A percentile compares a stretch with the other conserved stretches of the same genome.
Conservation (phyloP, 1,140 invertebrate species). For the Scylla paramamosain region DNA sequence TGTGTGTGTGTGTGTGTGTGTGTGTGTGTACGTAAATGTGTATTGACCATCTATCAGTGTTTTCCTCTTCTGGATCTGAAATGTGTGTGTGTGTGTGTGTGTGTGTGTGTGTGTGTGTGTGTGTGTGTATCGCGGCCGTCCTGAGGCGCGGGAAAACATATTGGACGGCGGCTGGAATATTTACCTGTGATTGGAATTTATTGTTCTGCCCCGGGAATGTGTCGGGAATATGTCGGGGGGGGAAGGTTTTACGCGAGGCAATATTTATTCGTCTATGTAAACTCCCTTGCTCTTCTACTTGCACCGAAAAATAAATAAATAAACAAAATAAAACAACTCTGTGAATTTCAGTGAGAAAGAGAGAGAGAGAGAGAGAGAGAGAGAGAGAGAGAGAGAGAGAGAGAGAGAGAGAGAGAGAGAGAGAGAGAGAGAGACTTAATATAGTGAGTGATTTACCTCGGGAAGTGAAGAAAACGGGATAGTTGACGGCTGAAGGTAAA, state of each 20-base stretch:
- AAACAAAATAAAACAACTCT: too few relatives aligned
- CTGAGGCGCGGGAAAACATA: background rate
- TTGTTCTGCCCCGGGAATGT: background rate
- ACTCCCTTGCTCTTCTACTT: too few relatives aligned
- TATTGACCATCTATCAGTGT: background rate
- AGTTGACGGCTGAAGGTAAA: too few relatives aligned
- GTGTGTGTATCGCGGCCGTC: background rate
- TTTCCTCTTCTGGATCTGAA: too few relatives aligned
- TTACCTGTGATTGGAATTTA: slow-evolving; percentile 23
- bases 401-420: too few relatives aligned
- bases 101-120: background rate
- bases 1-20: background rate
- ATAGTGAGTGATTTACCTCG: too few relatives aligned
- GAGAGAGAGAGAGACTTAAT: too few relatives aligned
- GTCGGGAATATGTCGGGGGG: background rate
- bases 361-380: too few relatives aligned
- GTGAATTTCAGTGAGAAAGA: too few relatives aligned
- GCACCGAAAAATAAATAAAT: too few relatives aligned
- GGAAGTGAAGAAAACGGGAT: too few relatives aligned
- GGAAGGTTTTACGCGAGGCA: background rate
- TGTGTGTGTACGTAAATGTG: background rate
- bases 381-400: too few relatives aligned
- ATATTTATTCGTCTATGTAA: background rate
- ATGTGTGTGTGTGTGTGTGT: slow-evolving; percentile 30
- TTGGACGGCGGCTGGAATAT: slow-evolving; percentile 4